Evolutionary conservation across 2,113 vertebrate genomes (phyloP).

Genomic region (Catharus bicknelli): DNA sequence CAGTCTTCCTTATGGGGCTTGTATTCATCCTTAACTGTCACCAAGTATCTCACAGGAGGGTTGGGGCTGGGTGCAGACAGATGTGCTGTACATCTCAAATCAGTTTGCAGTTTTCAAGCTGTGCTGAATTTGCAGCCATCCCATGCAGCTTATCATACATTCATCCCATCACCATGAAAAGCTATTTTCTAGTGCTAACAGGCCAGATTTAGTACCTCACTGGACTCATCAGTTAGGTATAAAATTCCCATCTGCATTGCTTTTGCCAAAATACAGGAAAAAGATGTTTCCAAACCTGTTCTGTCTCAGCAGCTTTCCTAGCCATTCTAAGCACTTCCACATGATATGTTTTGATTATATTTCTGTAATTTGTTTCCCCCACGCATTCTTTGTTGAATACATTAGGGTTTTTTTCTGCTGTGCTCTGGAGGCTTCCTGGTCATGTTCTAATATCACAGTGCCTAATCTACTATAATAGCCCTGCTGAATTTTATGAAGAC

Average conservation of each 20-base stretch:
- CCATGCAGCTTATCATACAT: background rate
- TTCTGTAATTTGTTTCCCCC: background rate
- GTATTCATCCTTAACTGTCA: background rate
- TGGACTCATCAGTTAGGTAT: background rate
- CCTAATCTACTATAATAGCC: background rate
- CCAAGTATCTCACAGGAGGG: background rate
- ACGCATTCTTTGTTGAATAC: background rate
- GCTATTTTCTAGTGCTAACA: conserved; percentile 16
- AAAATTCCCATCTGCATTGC: background rate
- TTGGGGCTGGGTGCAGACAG: background rate
- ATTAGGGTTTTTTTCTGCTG: background rate
- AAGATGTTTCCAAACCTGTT: background rate
- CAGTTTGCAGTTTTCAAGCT: background rate
- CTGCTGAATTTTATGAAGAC: background rate
- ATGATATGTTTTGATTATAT: background rate
- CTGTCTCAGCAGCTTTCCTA: background rate
- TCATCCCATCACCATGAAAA: background rate
- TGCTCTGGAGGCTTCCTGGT: background rate
- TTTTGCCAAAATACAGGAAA: background rate
- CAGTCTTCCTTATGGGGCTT: background rate
- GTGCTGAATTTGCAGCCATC: background rate
- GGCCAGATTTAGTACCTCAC: background rate
- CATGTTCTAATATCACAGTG: background rate
- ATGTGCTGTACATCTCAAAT: background rate
- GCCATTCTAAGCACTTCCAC: background rate